phyloP scores from a whole-genome alignment of 2,888 invertebrate genomes.

The Sarcophaga caerulescens region DNA sequence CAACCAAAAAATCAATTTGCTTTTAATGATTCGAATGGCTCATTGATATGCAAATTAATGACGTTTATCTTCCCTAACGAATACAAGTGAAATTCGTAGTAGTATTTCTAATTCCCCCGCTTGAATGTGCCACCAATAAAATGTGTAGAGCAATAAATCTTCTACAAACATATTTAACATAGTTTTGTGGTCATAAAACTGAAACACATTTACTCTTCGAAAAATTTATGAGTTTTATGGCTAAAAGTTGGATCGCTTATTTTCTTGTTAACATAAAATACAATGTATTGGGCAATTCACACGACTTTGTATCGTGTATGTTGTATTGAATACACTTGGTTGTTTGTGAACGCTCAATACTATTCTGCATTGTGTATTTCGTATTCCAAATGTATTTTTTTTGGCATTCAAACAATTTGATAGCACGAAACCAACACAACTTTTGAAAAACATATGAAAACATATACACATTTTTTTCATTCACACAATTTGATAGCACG shows the following conservation, averaged over 20 bases:
- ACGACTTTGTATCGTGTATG: too few species aligned
- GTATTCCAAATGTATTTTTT: too few species aligned
- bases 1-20: slow-evolving; percentile 56
- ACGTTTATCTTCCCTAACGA: neutral
- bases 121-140: slow-evolving; percentile 12
- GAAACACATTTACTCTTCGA: neutral
- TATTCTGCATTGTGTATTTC: too few species aligned
- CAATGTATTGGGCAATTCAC: too few species aligned
- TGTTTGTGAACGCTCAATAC: too few species aligned
- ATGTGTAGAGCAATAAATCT: slow-evolving; percentile 52
- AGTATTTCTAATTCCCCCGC: slow-evolving; percentile 6
- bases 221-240: slow-evolving; percentile 38
- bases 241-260: neutral
- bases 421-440: too few species aligned
- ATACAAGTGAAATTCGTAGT: slow-evolving; percentile 23
- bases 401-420: too few species aligned
- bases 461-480: too few species aligned
- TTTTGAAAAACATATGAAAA: too few species aligned
- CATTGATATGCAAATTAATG: slow-evolving; percentile 64
- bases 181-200: slow-evolving; percentile 55
- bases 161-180: slow-evolving; percentile 58
- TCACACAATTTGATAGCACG: too few species aligned
- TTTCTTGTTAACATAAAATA: too few species aligned
- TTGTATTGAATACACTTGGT: too few species aligned
- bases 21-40: slow-evolving; percentile 63